Conservation (phyloP, 2,113 vertebrate species). For the Odocoileus virginianus region DNA sequence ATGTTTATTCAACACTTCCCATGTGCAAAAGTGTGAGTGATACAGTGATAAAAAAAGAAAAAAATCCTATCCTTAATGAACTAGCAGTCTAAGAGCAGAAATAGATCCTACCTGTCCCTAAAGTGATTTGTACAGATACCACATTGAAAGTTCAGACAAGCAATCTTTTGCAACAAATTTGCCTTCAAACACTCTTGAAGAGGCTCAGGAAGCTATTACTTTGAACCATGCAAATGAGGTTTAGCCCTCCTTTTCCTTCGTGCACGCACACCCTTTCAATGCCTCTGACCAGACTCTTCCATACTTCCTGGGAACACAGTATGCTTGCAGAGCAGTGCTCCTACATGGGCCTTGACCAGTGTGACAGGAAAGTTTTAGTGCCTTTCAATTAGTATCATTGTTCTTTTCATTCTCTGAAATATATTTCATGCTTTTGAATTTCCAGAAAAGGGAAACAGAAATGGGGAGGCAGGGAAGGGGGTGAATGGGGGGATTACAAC, state of each 20-base stretch:
- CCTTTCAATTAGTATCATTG: neutral
- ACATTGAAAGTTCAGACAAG: neutral
- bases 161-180: constrained; percentile 5
- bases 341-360: neutral
- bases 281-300: neutral
- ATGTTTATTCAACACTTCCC: neutral
- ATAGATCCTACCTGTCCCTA: neutral
- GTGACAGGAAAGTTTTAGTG: neutral
- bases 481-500: neutral
- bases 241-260: neutral
- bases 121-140: neutral
- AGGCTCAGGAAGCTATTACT: neutral
- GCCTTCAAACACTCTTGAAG: neutral
- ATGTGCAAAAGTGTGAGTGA: neutral
- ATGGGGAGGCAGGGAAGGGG: neutral
- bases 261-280: neutral
- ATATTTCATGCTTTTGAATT: neutral
- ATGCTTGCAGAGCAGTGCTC: neutral
- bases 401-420: constrained; percentile 25
- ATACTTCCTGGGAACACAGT: neutral
- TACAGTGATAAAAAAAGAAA: neutral
- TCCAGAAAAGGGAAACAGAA: constrained; percentile 22
- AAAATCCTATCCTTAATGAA: neutral
- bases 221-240: neutral
- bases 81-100: neutral